Conservation (phyloP, 1,140 invertebrate species). For the Dendrolimus punctatus region DNA sequence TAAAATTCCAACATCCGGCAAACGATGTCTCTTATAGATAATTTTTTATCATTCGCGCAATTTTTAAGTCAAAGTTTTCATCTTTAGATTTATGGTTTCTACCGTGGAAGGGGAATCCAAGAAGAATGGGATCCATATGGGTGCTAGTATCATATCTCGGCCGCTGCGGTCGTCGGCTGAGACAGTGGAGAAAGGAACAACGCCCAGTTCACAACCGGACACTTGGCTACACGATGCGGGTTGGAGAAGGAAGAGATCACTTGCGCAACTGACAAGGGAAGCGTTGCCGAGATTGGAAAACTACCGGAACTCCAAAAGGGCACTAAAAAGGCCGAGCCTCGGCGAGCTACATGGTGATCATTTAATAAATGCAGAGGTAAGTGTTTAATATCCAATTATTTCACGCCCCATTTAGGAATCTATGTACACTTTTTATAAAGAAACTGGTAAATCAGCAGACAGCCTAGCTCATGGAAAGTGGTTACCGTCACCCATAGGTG, state of each 20-base stretch:
- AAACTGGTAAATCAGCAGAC: too few relatives aligned
- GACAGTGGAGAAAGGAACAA: slow-evolving; percentile 37
- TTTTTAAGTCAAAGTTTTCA: neutral
- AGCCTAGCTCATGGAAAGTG: too few relatives aligned
- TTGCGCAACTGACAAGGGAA: slow-evolving; percentile 79
- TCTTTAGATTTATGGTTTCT: slow-evolving; percentile 44
- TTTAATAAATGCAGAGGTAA: slow-evolving; percentile 57
- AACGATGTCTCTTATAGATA: too few relatives aligned
- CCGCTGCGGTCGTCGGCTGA: slow-evolving; percentile 43
- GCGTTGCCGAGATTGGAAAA: slow-evolving; percentile 90
- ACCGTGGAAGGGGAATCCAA: slow-evolving; percentile 44
- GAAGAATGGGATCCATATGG: slow-evolving; percentile 63
- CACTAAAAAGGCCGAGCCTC: slow-evolving; percentile 80
- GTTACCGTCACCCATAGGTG: too few relatives aligned
- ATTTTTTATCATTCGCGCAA: too few relatives aligned
- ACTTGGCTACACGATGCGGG: slow-evolving; percentile 58
- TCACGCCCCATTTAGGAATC: neutral
- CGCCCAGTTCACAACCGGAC: slow-evolving; percentile 28
- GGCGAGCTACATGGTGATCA: slow-evolving; percentile 80
- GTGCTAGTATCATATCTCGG: slow-evolving; percentile 53
- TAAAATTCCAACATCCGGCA: too few relatives aligned
- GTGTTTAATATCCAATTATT: slow-evolving; percentile 7
- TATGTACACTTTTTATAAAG: neutral
- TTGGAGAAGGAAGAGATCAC: slow-evolving; percentile 65
- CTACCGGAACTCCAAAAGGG: slow-evolving; percentile 86